Evolutionary conservation across 2,888 invertebrate species (phyloP).

Genomic region (Plagodis pulveraria): DNA sequence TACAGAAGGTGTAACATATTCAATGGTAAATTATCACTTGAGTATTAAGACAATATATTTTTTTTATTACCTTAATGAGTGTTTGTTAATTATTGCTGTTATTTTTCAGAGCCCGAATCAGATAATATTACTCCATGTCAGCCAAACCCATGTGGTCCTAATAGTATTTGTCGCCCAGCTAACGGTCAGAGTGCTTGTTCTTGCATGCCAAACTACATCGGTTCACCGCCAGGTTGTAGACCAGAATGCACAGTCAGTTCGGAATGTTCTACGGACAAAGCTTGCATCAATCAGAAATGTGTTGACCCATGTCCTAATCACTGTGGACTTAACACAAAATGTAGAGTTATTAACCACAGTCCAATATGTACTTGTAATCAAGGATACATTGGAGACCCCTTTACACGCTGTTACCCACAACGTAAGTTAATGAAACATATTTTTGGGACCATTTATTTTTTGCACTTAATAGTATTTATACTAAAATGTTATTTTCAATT

Average conservation of each 20-base stretch:
- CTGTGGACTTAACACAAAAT: conserved; percentile 88
- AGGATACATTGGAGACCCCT: conserved; percentile 88
- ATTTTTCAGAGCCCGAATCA: conserved; percentile 58
- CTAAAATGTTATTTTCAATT: conserved; percentile 17
- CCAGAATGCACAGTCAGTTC: conserved; percentile 92
- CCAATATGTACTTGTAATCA: conserved; percentile 90
- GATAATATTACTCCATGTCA: conserved; percentile 85
- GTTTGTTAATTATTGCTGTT: conserved; percentile 1
- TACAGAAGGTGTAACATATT: conserved; percentile 85
- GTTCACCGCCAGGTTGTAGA: conserved; percentile 90
- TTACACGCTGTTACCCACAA: conserved; percentile 85
- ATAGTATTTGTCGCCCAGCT: conserved; percentile 89
- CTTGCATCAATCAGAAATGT: conserved; percentile 92
- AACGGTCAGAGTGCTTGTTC: conserved; percentile 91
- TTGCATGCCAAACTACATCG: conserved; percentile 89
- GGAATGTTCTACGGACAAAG: conserved; percentile 89
- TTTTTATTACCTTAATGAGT: background rate
- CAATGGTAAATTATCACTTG: conserved; percentile 52
- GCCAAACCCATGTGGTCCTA: conserved; percentile 91
- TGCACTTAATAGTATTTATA: background rate
- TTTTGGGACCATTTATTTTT: no score
- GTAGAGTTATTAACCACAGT: conserved; percentile 91
- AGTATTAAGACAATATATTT: background rate
- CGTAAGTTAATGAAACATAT: conserved; percentile 57
- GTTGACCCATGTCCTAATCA: conserved; percentile 90